Percentiles rank a stretch among this genome's conserved stretches.
These are phyloP conservation scores for Agriopis marginaria DNA, from an alignment of 2,888 invertebrate species.

Conservation along the genomic window DNA sequence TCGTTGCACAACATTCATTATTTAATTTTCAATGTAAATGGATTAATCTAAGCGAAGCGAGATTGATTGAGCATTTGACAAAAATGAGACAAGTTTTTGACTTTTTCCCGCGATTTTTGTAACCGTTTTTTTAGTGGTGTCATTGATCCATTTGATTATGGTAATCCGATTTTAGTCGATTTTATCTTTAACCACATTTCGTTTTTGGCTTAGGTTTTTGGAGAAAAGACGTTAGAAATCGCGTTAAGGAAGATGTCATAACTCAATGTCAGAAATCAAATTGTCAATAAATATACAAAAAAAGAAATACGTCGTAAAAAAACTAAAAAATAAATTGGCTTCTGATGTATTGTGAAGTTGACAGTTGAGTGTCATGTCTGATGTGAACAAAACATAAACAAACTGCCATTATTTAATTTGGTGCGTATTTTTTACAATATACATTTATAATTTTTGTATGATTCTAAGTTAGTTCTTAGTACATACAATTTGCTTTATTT, in stretches of 20 bases:
- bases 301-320: neutral
- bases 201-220: neutral
- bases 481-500: neutral
- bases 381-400: neutral
- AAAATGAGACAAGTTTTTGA: neutral
- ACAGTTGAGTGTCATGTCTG: too few relatives aligned
- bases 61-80: too few relatives aligned
- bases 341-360: too few relatives aligned
- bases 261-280: neutral
- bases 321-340: too few relatives aligned
- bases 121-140: too few relatives aligned
- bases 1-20: slow-evolving; percentile 77
- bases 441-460: neutral
- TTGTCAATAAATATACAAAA: too few relatives aligned
- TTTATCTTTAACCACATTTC: neutral
- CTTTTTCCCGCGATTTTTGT: neutral
- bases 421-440: neutral
- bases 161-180: neutral
- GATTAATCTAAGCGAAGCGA: too few relatives aligned
- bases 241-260: neutral
- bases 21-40: slow-evolving; percentile 20
- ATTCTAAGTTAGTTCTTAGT: neutral
- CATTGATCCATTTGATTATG: neutral
- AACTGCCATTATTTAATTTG: neutral
- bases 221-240: neutral